Conservation (phyloP, 2,113 vertebrate species). For the Caloenas nicobarica region DNA sequence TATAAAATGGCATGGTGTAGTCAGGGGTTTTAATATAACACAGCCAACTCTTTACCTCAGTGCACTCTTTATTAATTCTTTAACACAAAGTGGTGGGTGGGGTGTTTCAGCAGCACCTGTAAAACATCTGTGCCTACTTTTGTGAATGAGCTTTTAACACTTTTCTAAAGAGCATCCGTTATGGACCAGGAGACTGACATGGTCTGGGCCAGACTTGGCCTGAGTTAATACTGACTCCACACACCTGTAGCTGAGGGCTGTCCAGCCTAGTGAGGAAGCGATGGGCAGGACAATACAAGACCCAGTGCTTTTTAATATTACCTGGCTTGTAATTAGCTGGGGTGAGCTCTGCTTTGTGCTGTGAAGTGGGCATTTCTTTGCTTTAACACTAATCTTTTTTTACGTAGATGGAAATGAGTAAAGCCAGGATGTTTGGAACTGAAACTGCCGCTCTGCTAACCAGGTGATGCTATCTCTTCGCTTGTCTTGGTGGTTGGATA, state of each 20-base stretch:
- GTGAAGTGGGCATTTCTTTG: conserved; percentile 47
- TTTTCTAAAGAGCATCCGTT: not conserved
- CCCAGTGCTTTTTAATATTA: conserved; percentile 34
- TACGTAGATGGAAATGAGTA: conserved; percentile 33
- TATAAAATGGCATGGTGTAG: not conserved
- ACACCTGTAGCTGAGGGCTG: not conserved
- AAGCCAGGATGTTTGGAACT: conserved; percentile 23
- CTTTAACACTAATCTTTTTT: conserved; percentile 17
- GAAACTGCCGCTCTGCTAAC: not conserved
- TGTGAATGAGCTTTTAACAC: not conserved
- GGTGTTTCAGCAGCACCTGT: conserved; percentile 29
- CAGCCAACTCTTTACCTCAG: conserved; percentile 58
- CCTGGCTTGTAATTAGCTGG: conserved; percentile 50
- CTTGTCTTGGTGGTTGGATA: not conserved
- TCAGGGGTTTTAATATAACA: conserved; percentile 29
- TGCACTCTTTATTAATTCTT: not conserved
- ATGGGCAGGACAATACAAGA: not conserved
- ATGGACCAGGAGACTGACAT: not conserved
- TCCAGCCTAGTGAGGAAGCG: conserved; percentile 4
- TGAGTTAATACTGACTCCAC: not conserved
- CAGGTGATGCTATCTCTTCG: not conserved
- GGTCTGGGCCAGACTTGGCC: not conserved
- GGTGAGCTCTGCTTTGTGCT: conserved; percentile 61
- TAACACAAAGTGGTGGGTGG: not conserved
- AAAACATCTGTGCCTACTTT: not conserved